A percentile compares a stretch with the other conserved stretches of the same genome.
phyloP scores from a whole-genome alignment of 2,888 invertebrate species.

The Adelphocoris suturalis region DNA sequence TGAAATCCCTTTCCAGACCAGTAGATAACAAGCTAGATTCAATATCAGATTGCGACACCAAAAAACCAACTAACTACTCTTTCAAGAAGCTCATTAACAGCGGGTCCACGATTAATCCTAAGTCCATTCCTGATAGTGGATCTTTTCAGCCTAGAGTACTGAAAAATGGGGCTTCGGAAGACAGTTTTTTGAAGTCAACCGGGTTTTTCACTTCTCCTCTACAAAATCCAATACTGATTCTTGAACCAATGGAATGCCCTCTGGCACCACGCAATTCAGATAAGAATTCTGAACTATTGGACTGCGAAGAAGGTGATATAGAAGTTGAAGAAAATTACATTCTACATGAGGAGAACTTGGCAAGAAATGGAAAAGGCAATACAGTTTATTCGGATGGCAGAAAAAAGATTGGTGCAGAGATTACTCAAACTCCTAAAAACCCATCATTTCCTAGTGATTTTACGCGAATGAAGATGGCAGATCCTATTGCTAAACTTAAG shows the following conservation, averaged over 20 bases:
- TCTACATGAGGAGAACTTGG: slow-evolving; percentile 47
- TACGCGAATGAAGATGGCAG: neutral
- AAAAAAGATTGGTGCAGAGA: neutral
- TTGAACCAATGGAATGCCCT: slow-evolving; percentile 52
- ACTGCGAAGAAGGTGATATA: neutral
- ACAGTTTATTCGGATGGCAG: neutral
- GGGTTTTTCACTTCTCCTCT: slow-evolving; percentile 44
- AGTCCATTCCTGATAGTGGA: neutral
- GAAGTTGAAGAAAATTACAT: neutral
- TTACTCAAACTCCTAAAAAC: neutral
- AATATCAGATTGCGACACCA: neutral
- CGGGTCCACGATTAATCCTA: slow-evolving; percentile 12
- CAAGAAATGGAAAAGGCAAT: neutral
- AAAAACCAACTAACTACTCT: neutral
- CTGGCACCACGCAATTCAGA: neutral
- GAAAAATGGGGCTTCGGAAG: slow-evolving; percentile 54
- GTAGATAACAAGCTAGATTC: slow-evolving; percentile 38
- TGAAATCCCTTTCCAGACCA: slow-evolving; percentile 41
- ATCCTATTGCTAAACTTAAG: slow-evolving; percentile 55
- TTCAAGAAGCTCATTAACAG: slow-evolving; percentile 43
- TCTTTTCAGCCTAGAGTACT: neutral
- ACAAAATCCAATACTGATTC: slow-evolving; percentile 49
- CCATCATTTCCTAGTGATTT: neutral
- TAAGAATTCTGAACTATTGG: neutral
- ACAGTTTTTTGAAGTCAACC: slow-evolving; percentile 52